Evolutionary conservation across 2,113 vertebrate species (phyloP), one percentile per base, ranked within the genome.

Genomic region (Brachyistius frenatus): DNA sequence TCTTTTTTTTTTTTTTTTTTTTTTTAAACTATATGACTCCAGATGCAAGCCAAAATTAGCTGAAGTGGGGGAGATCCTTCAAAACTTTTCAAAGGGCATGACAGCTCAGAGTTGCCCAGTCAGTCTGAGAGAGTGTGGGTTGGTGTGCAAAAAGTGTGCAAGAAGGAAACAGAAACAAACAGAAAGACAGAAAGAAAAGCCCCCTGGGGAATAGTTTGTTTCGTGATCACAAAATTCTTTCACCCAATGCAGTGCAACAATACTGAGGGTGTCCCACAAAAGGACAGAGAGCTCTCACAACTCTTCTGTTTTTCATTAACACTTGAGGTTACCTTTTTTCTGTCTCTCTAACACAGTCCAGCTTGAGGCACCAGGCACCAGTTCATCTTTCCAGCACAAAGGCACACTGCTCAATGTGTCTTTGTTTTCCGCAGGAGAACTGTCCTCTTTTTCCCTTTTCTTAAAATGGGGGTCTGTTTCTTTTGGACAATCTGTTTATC

Each of bases 281-380:
- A 71, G 44, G 47, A 68, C 70, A 60, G 9, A 76, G 50, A 50
- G 54, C 74, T 80, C 39, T 77, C 81, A 66, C 49, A 67, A n/a
- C 39, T 52, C n/a, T 2, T 86, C 82, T 92, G 81, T 49, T 92
- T 89, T 73, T 85, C 84, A 91, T 91, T 83, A 82, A 76, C 57
- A 54, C 58, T 76, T 3, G 10, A 83, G 65, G 57, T 85, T 84
- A 85, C 74, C 75, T 81, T 84, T 79, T 70, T 75, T 73, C 54
- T 76, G 37, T 86, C 55, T 71, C 52, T 74, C 71, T 65, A 62
- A 87, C 57, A 23, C 69, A 80, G 68, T 67, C 58, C 76, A 80
- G 78, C 73, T 80, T 70, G 33, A 89, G 79, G 82, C 84, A 78
- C 39, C 4, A 35, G 81, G 83, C 86, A 66, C 49, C 73, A 9